Percentiles rank a stretch among this genome's conserved stretches.
phyloP scores from a whole-genome alignment of 2,888 invertebrate species.

The Cheilosia scutellata region DNA sequence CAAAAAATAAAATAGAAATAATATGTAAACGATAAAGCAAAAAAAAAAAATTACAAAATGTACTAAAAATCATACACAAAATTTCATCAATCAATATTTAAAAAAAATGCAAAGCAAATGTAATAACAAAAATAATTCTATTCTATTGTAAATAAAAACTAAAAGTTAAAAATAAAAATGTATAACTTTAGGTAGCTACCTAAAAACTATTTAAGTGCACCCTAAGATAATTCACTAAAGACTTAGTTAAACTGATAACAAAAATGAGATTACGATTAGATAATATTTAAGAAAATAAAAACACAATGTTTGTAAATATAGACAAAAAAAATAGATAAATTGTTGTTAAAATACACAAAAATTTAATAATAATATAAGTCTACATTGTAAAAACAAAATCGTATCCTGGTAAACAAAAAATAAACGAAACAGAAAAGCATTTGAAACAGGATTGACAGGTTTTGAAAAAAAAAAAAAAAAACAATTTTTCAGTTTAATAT shows the following conservation, averaged over 20 bases:
- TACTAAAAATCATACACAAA: conserved; percentile 75
- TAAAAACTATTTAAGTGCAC: conserved; percentile 65
- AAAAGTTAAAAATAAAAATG: conserved; percentile 37
- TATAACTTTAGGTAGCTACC: conserved; percentile 58
- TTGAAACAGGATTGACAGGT: conserved; percentile 41
- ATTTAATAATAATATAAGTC: conserved; percentile 5
- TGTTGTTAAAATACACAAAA: conserved; percentile 28
- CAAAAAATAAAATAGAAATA: conserved; percentile 28
- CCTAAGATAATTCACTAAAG: conserved; percentile 64
- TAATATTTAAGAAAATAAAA: conserved; percentile 23
- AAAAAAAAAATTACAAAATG: conserved; percentile 77
- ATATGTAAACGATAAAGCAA: conserved; percentile 33
- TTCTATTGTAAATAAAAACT: conserved; percentile 63
- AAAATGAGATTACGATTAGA: conserved; percentile 16
- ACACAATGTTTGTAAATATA: conserved; percentile 37
- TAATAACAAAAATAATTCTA: conserved; percentile 32
- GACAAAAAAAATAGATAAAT: conserved; percentile 21
- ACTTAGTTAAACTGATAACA: conserved; percentile 62
- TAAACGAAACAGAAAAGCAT: conserved; percentile 27
- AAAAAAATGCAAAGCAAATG: conserved; percentile 36
- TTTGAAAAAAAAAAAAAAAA: not conserved
- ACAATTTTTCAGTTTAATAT: not conserved
- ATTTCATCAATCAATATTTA: conserved; percentile 72
- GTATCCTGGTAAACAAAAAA: conserved; percentile 19
- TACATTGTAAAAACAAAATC: conserved; percentile 39